A percentile compares a stretch with the other conserved stretches of the same genome.
phyloP scores from a whole-genome alignment of 2,888 invertebrate species.

The Poecilobothrus nobilitatus region DNA sequence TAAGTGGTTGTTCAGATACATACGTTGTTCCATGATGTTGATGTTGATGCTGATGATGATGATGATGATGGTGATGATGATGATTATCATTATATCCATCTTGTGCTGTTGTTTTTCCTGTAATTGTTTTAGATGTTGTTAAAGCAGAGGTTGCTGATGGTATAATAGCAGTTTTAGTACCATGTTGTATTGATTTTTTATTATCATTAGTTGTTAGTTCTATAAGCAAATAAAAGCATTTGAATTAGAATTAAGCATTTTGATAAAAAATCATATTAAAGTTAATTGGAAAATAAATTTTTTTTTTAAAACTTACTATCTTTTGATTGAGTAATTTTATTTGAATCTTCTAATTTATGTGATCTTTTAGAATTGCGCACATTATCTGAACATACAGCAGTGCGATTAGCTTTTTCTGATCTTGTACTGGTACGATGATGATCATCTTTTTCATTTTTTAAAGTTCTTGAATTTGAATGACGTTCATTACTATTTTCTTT shows the following conservation, averaged over 20 bases:
- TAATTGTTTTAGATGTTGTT: too few relatives aligned
- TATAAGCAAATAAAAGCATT: too few relatives aligned
- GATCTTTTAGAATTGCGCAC: background rate
- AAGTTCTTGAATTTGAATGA: slow-evolving; percentile 14
- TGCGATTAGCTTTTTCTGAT: background rate
- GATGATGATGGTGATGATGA: slow-evolving; percentile 10
- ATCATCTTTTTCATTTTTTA: background rate
- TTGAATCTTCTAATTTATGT: background rate
- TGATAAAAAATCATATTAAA: background rate
- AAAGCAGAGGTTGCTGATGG: slow-evolving; percentile 4
- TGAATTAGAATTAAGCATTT: background rate
- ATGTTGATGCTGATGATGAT: slow-evolving; percentile 14
- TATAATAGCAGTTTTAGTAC: slow-evolving; percentile 24
- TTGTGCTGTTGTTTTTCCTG: background rate
- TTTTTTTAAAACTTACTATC: slow-evolving; percentile 12
- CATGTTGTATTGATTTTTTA: slow-evolving; percentile 1
- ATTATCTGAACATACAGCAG: slow-evolving; percentile 5
- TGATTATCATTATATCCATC: background rate
- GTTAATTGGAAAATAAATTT: too few relatives aligned
- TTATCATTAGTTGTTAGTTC: background rate
- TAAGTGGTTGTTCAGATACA: slow-evolving; percentile 37
- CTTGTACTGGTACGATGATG: slow-evolving; percentile 20
- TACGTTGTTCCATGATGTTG: slow-evolving; percentile 31
- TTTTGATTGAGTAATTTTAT: slow-evolving; percentile 2
- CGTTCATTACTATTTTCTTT: slow-evolving; percentile 27